Conservation (phyloP, 2,888 invertebrate genomes). For the Cyclophora punctaria region DNA sequence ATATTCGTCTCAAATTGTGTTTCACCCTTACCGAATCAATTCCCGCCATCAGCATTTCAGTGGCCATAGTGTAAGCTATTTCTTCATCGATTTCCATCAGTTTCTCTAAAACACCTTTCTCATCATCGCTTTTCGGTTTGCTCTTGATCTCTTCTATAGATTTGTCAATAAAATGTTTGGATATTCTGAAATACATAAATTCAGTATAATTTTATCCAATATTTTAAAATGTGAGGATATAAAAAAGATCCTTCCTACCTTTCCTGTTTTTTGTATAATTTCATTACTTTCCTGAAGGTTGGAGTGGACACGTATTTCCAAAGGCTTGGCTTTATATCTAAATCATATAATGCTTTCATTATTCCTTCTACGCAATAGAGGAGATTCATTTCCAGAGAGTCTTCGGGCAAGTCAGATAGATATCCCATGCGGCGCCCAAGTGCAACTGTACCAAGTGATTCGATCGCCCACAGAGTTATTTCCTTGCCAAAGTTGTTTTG, state of each 20-base stretch:
- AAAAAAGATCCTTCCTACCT: conserved; percentile 26
- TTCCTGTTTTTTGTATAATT: conserved; percentile 42
- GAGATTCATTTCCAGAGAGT: conserved; percentile 32
- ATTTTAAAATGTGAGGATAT: not conserved
- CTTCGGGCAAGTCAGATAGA: conserved; percentile 27
- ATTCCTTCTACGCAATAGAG: conserved; percentile 44
- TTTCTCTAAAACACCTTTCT: conserved; percentile 76
- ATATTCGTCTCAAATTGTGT: no score
- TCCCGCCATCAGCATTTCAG: conserved; percentile 80
- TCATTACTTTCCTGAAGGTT: conserved; percentile 43
- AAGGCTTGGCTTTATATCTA: conserved; percentile 47
- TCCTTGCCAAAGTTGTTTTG: conserved; percentile 68
- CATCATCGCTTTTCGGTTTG: conserved; percentile 28
- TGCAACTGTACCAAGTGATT: conserved; percentile 54
- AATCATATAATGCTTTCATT: conserved; percentile 27
- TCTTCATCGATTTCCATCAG: conserved; percentile 73
- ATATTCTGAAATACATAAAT: conserved; percentile 16
- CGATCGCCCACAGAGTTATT: conserved; percentile 76
- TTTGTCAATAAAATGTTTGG: conserved; percentile 29
- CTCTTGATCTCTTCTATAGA: conserved; percentile 29
- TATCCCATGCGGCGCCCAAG: conserved; percentile 39
- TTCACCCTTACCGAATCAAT: conserved; percentile 76
- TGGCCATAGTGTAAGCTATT: conserved; percentile 77
- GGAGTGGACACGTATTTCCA: conserved; percentile 45
- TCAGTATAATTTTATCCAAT: not conserved